Percentiles rank a stretch among this genome's conserved stretches.
These are phyloP conservation scores for Cydia splendana DNA, from an alignment of 1,140 invertebrate species.

Conservation along the genomic window DNA sequence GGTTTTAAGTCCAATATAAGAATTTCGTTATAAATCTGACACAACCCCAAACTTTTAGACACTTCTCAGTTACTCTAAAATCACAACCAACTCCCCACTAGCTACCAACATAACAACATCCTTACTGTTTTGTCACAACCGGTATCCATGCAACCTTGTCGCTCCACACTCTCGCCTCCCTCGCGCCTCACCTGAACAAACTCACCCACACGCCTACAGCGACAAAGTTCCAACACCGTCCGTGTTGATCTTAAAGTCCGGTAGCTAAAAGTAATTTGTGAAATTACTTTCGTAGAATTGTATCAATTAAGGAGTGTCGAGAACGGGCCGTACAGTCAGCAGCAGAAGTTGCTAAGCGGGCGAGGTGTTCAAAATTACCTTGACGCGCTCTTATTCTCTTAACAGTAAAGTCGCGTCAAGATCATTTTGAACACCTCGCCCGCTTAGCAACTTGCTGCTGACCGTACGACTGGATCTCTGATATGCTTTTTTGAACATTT, in stretches of 20 bases:
- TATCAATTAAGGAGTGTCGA: conserved; percentile 68
- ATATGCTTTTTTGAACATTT: conserved; percentile 28
- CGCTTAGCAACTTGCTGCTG: too few relatives aligned
- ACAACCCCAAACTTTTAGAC: not conserved
- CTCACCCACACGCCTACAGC: conserved; percentile 31
- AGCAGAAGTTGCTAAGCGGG: too few relatives aligned
- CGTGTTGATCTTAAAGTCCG: conserved; percentile 70
- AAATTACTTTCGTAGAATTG: conserved; percentile 77
- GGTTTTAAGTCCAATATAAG: not conserved
- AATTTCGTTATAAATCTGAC: not conserved
- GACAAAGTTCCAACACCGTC: conserved; percentile 58
- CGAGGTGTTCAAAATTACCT: too few relatives aligned
- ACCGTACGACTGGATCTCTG: not conserved
- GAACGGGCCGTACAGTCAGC: not conserved
- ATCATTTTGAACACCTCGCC: too few relatives aligned
- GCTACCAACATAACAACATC: conserved; percentile 39
- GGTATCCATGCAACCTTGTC: conserved; percentile 56
- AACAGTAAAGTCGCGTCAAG: too few relatives aligned
- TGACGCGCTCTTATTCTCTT: too few relatives aligned
- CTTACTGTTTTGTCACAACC: conserved; percentile 55
- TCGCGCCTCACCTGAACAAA: not conserved
- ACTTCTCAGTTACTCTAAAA: not conserved
- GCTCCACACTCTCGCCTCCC: conserved; percentile 24
- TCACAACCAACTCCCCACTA: conserved; percentile 45
- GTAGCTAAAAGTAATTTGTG: conserved; percentile 79